Base-by-base conservation (phyloP, 2,888 invertebrate genomes). In the Drosophila hamatofila region DNA sequence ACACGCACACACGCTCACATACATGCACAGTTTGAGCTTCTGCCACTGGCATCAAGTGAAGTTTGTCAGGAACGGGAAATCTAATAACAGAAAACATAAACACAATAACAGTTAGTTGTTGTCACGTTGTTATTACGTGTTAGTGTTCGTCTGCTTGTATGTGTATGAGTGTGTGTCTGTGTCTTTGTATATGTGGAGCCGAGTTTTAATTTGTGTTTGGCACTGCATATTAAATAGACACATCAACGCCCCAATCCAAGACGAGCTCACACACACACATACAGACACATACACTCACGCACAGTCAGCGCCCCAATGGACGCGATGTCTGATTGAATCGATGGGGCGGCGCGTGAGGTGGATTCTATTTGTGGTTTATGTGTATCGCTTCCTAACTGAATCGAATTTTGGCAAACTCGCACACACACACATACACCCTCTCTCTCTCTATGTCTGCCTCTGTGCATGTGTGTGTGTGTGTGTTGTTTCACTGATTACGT, bases 181-280 rank as follows among this genome's bases (percentile, higher is more conserved):
- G 27, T 30, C 37, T 39, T 33, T 11, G 48, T 58, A 49, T 66
- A 54, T 65, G 61, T 62, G 58, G 44, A 61, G 58, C 44, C 70
- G 67, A 71, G 75, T 83, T 83, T 88, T 88, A 83, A 87, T 87
- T 88, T 75, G 88, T 61, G 88, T 66, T 70, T 62, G 78, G 73
- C 62, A 63, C 86, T 83, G 88, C 83, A 88, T 83, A 88, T 73
- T 88, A 86, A 82, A 83, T 73, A 73, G 54, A 71, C 60, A 68
- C 55, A 70, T 58, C 76, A 59, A 65, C 69, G 49, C 16, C 44
- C 54, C 27, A 35, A 25, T 37, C 16, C n/a, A 56, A 51, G 27
- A 21, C 74, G 51, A 23, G 25, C 21, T 16, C 21, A 35, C 30
- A 54, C 35, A 25, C 25, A 27, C 33, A 37, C 37, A 33, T 9